Base-by-base conservation (phyloP, 92 coral and sea anemone genomes). In the Metridium senile region DNA sequence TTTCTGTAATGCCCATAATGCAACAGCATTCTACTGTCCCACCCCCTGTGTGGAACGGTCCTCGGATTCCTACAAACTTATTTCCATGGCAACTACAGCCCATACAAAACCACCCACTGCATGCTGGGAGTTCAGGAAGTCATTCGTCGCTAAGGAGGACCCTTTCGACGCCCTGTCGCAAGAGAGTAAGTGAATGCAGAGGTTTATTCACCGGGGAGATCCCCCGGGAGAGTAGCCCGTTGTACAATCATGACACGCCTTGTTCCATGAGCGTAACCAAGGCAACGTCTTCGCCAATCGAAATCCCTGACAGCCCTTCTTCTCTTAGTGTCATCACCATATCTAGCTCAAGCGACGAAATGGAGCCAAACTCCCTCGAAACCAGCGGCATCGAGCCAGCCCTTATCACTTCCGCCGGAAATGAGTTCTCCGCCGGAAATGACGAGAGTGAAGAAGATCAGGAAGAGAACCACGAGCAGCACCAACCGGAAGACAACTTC, bases 311-410 rank as follows among this genome's bases (percentile, higher is more conserved):
- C 80, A 91, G 97, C 43, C 97, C 97, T 22, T 96, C 97, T 30
- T 92, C 99, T 11, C 94, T 91, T 7, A 96, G 99, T 62, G 87
- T 96, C 33, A 96, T 96, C 29, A 87, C 99, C 11, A 93, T 96
- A 39, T 96, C 99, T 17, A 96, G 99, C 82, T 96, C 99, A 1
- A 89, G 99, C 56, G 99, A 96, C 65, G 97, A 92, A 77, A 92
- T 88, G 97, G 93, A 92, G 66, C 93, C 93, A 0, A 85, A 86
- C 54, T 88, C 97, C 1, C 56, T 92, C 1, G 97, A 89, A 11
- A 74, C 89, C 26, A 88, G 85, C 81, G 74, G 75, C 1, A 82
- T 82, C 26, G 91, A 76, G 28, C 91, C 52, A 75, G 69, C 33
- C 63, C 67, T 58, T 32, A 73, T 67, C 57, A 76, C n/a, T 33